phyloP scores from a whole-genome alignment of 2,888 invertebrate species.

The Macrosiphum euphorbiae region DNA sequence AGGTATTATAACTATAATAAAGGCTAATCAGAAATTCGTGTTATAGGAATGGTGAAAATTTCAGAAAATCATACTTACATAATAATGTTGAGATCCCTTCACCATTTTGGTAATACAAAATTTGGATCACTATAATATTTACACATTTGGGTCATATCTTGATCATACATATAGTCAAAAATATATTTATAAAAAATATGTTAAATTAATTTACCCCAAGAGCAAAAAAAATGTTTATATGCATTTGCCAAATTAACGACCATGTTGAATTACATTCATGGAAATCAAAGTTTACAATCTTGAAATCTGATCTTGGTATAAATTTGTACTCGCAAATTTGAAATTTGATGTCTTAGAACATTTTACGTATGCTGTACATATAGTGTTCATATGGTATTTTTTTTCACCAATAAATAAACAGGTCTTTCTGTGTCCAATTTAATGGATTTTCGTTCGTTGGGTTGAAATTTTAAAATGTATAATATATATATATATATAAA shows the following conservation, averaged over 20 bases:
- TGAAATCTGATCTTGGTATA: neutral
- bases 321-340: neutral
- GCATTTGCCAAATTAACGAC: neutral
- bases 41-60: neutral
- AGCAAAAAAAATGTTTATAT: neutral
- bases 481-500: neutral
- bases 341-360: neutral
- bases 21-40: neutral
- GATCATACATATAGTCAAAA: neutral
- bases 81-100: neutral
- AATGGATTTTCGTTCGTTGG: neutral
- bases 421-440: neutral
- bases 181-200: neutral
- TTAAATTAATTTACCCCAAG: neutral
- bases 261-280: neutral
- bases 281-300: neutral
- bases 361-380: neutral
- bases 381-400: neutral
- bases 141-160: neutral
- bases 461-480: neutral
- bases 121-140: neutral
- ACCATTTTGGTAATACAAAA: neutral
- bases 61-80: neutral
- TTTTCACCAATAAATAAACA: neutral
- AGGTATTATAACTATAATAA: neutral